Evolutionary conservation across 2,113 vertebrate species (phyloP).

Genomic region (Balaeniceps rex): DNA sequence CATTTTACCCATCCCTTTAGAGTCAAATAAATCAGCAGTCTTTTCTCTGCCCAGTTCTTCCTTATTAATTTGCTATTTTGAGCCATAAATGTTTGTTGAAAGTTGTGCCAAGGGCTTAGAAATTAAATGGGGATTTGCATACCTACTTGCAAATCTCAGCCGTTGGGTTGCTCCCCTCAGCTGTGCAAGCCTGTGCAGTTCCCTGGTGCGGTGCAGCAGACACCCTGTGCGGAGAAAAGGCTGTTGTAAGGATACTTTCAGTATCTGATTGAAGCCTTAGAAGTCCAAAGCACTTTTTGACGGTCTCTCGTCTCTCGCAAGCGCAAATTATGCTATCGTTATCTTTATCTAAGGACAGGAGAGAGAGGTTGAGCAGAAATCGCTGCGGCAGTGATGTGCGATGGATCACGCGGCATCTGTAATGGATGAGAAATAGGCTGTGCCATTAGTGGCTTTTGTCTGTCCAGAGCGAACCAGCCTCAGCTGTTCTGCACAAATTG

Average conservation of each 20-base stretch:
- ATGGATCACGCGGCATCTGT: neutral
- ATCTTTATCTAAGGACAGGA: neutral
- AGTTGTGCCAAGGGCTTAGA: neutral
- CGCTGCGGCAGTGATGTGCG: rapidly evolving
- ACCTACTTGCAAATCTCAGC: neutral
- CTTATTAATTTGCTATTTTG: neutral
- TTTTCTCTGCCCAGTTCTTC: neutral
- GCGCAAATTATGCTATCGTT: neutral
- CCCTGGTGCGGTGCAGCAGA: neutral
- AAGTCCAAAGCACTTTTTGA: neutral
- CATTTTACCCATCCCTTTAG: neutral
- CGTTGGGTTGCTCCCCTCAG: neutral
- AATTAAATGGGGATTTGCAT: neutral
- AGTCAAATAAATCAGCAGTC: neutral
- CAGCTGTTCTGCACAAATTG: neutral
- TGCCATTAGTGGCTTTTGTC: neutral
- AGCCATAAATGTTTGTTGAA: neutral
- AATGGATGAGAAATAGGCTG: neutral
- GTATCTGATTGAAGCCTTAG: neutral
- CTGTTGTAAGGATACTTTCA: neutral
- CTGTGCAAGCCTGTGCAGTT: neutral
- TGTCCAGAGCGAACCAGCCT: neutral
- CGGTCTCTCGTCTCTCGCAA: neutral
- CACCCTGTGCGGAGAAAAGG: neutral
- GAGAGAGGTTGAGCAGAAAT: neutral